phyloP scores from a whole-genome alignment of 2,113 vertebrate species.

The Lepus timidus region DNA sequence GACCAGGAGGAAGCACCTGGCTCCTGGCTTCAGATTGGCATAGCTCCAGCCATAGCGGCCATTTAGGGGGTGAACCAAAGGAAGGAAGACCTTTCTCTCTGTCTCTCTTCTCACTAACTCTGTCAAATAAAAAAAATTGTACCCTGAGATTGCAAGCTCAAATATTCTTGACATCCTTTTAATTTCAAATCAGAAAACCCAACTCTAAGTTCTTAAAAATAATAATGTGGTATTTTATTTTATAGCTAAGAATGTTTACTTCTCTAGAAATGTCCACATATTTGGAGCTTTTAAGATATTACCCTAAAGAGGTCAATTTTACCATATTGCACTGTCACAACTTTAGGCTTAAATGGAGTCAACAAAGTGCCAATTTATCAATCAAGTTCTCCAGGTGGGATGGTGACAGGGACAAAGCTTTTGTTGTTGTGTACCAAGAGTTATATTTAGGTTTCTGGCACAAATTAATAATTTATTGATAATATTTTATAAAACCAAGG shows the following conservation, averaged over 20 bases:
- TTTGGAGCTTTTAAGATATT: slow-evolving; percentile 33
- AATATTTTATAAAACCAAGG: slow-evolving; percentile 70
- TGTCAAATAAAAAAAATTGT: neutral
- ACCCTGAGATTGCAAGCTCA: slow-evolving; percentile 19
- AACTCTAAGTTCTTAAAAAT: slow-evolving; percentile 17
- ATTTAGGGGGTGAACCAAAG: too few species aligned
- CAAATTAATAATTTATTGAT: slow-evolving; percentile 68
- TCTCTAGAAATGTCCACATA: slow-evolving; percentile 56
- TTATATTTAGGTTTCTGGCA: slow-evolving; percentile 74
- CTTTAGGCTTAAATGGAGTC: slow-evolving; percentile 46
- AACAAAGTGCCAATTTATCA: slow-evolving; percentile 60
- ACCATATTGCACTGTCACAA: slow-evolving; percentile 57
- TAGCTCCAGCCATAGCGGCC: too few species aligned
- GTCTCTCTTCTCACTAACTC: too few species aligned
- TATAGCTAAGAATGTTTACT: slow-evolving; percentile 22
- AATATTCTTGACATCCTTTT: neutral
- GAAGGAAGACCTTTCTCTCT: too few species aligned
- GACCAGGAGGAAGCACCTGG: too few species aligned
- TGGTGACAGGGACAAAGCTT: slow-evolving; percentile 64
- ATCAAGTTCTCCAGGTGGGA: slow-evolving; percentile 55
- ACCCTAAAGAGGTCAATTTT: slow-evolving; percentile 50
- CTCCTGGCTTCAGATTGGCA: too few species aligned
- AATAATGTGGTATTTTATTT: slow-evolving; percentile 35
- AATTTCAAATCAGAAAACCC: slow-evolving; percentile 53
- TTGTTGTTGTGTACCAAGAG: slow-evolving; percentile 50